Evolutionary conservation across 2,888 invertebrate genomes (phyloP), one percentile per base, ranked within the genome.

Genomic region (Isoperla grammatica): DNA sequence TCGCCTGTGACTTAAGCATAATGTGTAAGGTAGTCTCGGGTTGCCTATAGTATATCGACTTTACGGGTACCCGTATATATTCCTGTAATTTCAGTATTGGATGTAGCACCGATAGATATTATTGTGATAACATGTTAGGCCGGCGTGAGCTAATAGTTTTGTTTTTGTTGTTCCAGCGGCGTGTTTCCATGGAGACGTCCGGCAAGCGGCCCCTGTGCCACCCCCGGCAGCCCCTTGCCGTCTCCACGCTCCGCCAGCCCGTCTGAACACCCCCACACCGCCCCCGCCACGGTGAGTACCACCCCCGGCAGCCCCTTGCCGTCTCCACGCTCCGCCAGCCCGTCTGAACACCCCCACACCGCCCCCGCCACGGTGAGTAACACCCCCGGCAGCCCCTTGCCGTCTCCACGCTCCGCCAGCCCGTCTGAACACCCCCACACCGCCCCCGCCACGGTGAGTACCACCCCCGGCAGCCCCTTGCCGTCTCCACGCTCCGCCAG

Each of bases 241-340:
- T 62, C 65, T 23, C 66, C 67, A 13, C 67, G 53, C 15, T n/a
- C 39, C 53, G 37, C 53, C 15, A 53, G 53, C 12, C 39, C 53
- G 17, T 11, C 67, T 9, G 64, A 65, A 48, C 64, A 63, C 23
- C 61, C 67, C 17, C 57, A 66, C 55, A 69, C 69, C 13, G 69
- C 68, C 15, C 69, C 69, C 17, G 67, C 66, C 43, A 69, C 69
- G 65, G 69, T 69, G 56, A 65, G 67, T 67, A 57, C 75, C 75
- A 42, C 75, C 73, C 48, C 75, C 75, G 50, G 75, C 72, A 65
- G n/a, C n/a, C n/a, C n/a, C n/a, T n/a, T n/a, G n/a, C n/a, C n/a
- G n/a, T n/a, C n/a, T n/a, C n/a, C n/a, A n/a, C n/a, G n/a, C n/a
- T n/a, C n/a, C n/a, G n/a, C n/a, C n/a, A n/a, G n/a, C n/a, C n/a